Conservation (phyloP, 2,113 vertebrate genomes). For the Cettia cetti region DNA sequence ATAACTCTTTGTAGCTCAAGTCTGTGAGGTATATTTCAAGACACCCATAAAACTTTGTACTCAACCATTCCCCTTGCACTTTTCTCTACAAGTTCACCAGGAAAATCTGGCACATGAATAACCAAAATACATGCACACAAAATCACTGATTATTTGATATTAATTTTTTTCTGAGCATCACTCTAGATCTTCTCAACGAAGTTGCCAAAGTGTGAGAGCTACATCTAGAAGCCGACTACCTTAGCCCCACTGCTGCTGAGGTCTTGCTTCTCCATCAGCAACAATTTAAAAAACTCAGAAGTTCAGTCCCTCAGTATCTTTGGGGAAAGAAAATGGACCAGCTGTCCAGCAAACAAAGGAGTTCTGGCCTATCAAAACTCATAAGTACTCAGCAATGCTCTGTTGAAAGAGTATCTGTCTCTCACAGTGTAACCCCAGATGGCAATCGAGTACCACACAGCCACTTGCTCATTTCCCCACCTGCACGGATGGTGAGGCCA, state of each 20-base stretch:
- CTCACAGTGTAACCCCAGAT: not conserved
- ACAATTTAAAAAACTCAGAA: not conserved
- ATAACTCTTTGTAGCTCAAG: not conserved
- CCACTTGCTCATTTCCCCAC: not conserved
- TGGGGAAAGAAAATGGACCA: not conserved
- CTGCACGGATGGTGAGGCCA: rapidly evolving
- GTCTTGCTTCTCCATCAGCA: not conserved
- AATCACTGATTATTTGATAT: not conserved
- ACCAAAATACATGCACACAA: not conserved
- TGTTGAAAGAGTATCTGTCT: not conserved
- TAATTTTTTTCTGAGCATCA: not conserved
- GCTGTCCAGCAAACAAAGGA: not conserved
- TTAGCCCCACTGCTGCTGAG: not conserved
- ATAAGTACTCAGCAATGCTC: not conserved
- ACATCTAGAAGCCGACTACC: not conserved
- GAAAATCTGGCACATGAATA: not conserved
- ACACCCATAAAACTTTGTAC: not conserved
- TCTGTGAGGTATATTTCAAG: not conserved
- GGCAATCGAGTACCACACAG: not conserved
- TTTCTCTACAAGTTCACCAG: not conserved
- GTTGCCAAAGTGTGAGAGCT: not conserved
- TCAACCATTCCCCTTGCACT: not conserved
- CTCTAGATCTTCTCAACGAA: not conserved
- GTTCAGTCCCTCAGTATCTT: not conserved
- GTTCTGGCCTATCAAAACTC: not conserved